Percentiles rank a stretch among this genome's conserved stretches.
Conservation (phyloP, 92 coral and sea anemone genomes). For the Paramuricea clavata region DNA sequence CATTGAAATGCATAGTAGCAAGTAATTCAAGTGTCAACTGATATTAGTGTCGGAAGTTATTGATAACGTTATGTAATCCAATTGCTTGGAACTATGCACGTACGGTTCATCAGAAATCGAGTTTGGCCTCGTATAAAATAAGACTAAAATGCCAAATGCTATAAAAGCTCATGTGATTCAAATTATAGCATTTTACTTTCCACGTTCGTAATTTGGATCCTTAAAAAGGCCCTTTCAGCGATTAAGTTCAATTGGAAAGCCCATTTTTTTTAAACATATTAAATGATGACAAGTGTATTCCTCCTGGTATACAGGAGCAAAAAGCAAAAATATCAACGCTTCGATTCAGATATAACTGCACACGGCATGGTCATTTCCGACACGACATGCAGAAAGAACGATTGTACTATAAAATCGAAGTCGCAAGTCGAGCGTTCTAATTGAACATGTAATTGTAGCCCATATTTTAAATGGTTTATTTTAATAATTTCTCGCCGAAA, state of each 20-base stretch:
- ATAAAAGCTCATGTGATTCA: no score
- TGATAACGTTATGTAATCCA: neutral
- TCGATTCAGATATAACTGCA: neutral
- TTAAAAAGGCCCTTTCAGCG: neutral
- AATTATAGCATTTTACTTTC: neutral
- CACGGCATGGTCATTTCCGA: neutral
- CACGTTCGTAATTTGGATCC: neutral
- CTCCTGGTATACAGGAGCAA: neutral
- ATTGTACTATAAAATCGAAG: no score
- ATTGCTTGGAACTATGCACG: neutral
- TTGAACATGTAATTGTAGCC: no score
- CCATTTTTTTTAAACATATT: neutral
- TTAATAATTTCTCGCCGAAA: neutral
- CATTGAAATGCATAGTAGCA: neutral
- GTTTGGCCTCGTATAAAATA: neutral
- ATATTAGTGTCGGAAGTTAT: neutral
- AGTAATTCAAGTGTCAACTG: neutral
- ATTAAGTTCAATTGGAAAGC: neutral
- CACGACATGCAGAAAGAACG: no score
- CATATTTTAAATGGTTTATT: no score
- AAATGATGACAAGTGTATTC: neutral
- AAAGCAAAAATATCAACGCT: neutral
- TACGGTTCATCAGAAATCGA: neutral
- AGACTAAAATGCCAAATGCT: no score
- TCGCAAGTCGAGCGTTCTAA: no score